Conservation (phyloP, 2,113 vertebrate species). For the Seriola rivoliana region DNA sequence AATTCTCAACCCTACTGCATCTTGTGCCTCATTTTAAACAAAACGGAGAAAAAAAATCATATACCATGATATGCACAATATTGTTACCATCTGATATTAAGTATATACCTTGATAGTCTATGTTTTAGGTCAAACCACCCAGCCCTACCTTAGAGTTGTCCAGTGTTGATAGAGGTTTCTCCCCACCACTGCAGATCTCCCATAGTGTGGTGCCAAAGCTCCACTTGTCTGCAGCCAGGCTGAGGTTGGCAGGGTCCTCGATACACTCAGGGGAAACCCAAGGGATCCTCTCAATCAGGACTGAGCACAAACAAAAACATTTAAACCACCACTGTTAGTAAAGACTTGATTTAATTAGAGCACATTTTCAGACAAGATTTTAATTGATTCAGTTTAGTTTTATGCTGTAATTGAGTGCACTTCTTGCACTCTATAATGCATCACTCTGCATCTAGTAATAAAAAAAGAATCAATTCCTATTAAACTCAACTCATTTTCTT, state of each 20-base stretch:
- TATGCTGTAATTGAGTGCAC: neutral
- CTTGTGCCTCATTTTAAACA: neutral
- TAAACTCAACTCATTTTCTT: neutral
- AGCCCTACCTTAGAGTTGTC: constrained; percentile 90
- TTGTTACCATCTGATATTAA: neutral
- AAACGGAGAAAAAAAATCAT: neutral
- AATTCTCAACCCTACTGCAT: neutral
- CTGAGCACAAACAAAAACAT: constrained; percentile 77
- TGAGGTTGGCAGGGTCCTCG: constrained; percentile 89
- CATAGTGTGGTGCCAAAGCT: constrained; percentile 97
- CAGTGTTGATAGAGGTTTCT: constrained; percentile 90
- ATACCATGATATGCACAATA: neutral
- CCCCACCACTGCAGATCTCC: constrained; percentile 97
- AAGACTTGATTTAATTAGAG: neutral
- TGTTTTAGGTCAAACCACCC: neutral
- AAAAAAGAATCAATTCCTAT: neutral
- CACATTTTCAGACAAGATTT: neutral
- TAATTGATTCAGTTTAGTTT: neutral
- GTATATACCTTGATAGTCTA: neutral
- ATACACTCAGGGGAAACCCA: constrained; percentile 98
- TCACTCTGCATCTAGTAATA: neutral
- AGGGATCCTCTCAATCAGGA: constrained; percentile 95
- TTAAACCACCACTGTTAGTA: neutral
- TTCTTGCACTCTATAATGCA: neutral
- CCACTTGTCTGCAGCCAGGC: constrained; percentile 94